A percentile compares a stretch with the other conserved stretches of the same genome.
Evolutionary conservation across 2,888 invertebrate species (phyloP).

Genomic region (Acronicta leporina): DNA sequence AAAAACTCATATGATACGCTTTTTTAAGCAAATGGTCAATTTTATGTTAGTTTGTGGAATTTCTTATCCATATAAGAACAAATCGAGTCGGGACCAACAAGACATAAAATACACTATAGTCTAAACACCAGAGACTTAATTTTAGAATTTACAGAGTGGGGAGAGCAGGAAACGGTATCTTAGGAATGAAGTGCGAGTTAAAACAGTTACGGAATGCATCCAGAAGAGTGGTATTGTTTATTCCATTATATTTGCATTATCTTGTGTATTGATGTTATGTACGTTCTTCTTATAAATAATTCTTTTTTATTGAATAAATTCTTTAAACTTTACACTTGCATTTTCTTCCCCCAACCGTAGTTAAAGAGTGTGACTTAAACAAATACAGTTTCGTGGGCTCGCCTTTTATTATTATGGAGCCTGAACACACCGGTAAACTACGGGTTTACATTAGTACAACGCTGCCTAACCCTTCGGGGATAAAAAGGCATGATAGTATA

Average conservation of each 20-base stretch:
- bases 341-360: constrained; percentile 17
- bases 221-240: constrained; percentile 69
- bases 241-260: constrained; percentile 80
- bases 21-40: constrained; percentile 10
- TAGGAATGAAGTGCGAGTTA: constrained; percentile 33
- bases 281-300: constrained; percentile 73
- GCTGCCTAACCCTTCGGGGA: too few relatives aligned
- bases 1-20: constrained; percentile 21
- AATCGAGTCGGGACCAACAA: constrained; percentile 59
- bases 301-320: constrained; percentile 73
- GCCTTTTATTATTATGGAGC: too few relatives aligned
- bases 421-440: too few relatives aligned
- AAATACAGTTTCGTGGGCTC: too few relatives aligned
- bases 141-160: constrained; percentile 37
- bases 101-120: constrained; percentile 45
- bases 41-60: constrained; percentile 28
- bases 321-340: constrained; percentile 51
- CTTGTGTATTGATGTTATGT: constrained; percentile 77
- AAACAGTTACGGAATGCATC: constrained; percentile 64
- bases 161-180: constrained; percentile 25
- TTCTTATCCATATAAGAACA: constrained; percentile 39
- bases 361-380: too few relatives aligned
- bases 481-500: too few relatives aligned
- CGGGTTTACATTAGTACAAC: too few relatives aligned
- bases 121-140: constrained; percentile 53